Conservation (phyloP, 1,140 invertebrate genomes). For the Neodiprion fabricii region DNA sequence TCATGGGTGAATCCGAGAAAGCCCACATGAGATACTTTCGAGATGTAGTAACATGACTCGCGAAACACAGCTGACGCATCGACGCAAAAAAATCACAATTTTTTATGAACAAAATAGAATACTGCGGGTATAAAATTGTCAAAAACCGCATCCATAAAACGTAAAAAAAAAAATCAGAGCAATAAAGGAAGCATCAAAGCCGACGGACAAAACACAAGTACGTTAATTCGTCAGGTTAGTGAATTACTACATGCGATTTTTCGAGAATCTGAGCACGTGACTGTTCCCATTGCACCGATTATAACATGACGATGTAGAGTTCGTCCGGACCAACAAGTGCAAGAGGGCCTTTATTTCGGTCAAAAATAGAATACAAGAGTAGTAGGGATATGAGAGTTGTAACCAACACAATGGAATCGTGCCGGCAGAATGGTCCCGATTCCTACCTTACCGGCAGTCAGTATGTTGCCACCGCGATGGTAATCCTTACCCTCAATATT, state of each 20-base stretch:
- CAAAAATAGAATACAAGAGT: conserved; percentile 35
- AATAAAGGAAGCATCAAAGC: conserved; percentile 31
- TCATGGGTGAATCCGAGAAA: conserved; percentile 21
- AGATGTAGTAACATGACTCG: conserved; percentile 28
- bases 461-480: too few species aligned
- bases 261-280: conserved; percentile 28
- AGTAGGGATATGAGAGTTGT: too few species aligned
- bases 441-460: too few species aligned
- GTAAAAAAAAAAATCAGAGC: conserved; percentile 25
- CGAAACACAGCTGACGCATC: conserved; percentile 33
- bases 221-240: conserved; percentile 39
- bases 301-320: conserved; percentile 33
- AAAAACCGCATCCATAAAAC: conserved; percentile 30
- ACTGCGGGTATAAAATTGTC: conserved; percentile 42
- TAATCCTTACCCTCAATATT: too few species aligned
- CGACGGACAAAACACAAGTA: conserved; percentile 28
- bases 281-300: conserved; percentile 34
- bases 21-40: conserved; percentile 30
- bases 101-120: conserved; percentile 35
- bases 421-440: too few species aligned
- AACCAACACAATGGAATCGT: too few species aligned
- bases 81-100: conserved; percentile 31
- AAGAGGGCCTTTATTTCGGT: conserved; percentile 36
- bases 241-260: conserved; percentile 41
- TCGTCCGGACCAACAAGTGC: conserved; percentile 32